Base-by-base conservation (phyloP, 2,797 vertebrate species). In the Brachyalestes nurse region DNA sequence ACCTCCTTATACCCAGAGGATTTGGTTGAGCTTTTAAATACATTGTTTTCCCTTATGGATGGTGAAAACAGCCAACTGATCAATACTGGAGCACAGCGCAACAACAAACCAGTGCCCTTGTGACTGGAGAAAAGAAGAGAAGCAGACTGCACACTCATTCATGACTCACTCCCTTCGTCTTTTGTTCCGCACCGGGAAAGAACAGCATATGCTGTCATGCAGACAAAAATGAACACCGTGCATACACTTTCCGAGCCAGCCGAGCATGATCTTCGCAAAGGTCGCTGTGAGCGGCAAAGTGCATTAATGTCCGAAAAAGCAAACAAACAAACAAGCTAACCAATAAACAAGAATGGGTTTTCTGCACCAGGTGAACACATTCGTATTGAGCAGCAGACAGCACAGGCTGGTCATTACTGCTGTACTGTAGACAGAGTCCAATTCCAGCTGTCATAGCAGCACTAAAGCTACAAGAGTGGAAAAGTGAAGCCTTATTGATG, bases 401-500 rank as follows among this genome's bases (percentile, higher is more conserved):
- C 86, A 89, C 90, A 87, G 87, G 89, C 84, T 92, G 87, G 90
- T 91, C 90, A 90, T 93, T 90, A 90, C 82, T 86, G 53, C 70
- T 53, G 87, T 79, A 80, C 84, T 82, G 79, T 88, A 88, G 88
- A 89, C 87, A 78, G 81, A 82, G 42, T n/a, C 60, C 62, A 78
- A 82, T 83, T 79, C 66, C 53, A 70, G 71, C 83, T 84, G 78
- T 72, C 81, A 85, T 53, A 72, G 65, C 51, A 55, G 42, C 75
- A 57, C 69, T 76, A 77, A 81, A 65, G 75, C 77, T 78, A 81
- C 87, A 88, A 89, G 90, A 89, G 87, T 87, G 69, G 84, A 92
- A 90, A 91, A 90, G 84, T 88, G 87, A 87, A 82, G 85, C 74
- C 75, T 82, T 93, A 94, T 94, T 91, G 94, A 95, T 80, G 84